Conservation (phyloP, 2,113 vertebrate species). For the Podarcis raffonei region DNA sequence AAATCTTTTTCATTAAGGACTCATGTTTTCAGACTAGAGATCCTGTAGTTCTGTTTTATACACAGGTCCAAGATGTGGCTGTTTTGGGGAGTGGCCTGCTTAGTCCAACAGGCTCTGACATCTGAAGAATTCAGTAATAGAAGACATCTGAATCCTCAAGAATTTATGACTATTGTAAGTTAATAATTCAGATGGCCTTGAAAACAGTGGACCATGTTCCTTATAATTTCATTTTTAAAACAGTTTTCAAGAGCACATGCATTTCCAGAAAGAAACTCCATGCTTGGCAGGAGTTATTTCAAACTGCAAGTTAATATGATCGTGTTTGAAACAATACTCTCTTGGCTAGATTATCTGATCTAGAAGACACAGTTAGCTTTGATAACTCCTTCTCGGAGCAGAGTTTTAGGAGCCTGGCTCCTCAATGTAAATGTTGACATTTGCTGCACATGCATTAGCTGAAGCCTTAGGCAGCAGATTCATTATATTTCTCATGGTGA, state of each 20-base stretch:
- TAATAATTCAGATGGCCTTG: neutral
- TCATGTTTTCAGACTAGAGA: neutral
- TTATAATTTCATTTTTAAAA: neutral
- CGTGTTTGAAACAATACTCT: too few species aligned
- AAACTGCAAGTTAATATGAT: too few species aligned
- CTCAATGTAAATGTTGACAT: too few species aligned
- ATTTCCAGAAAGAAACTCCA: neutral
- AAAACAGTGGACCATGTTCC: neutral
- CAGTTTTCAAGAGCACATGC: neutral
- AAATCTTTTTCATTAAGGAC: neutral
- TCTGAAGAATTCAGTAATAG: neutral
- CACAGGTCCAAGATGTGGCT: neutral
- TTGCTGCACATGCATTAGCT: too few species aligned
- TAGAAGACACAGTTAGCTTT: too few species aligned
- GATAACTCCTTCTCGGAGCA: too few species aligned
- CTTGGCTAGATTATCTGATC: too few species aligned
- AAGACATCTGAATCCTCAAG: slow-evolving; percentile 17
- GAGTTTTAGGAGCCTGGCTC: too few species aligned
- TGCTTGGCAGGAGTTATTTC: neutral
- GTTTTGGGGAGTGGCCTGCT: neutral
- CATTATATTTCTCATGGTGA: too few species aligned
- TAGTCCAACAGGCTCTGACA: neutral
- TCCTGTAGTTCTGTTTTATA: neutral
- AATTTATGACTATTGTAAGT: slow-evolving; percentile 10
- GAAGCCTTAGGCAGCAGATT: too few species aligned